Evolutionary conservation across 2,113 vertebrate species (phyloP).

Genomic region (Nycticryphes semicollaris): DNA sequence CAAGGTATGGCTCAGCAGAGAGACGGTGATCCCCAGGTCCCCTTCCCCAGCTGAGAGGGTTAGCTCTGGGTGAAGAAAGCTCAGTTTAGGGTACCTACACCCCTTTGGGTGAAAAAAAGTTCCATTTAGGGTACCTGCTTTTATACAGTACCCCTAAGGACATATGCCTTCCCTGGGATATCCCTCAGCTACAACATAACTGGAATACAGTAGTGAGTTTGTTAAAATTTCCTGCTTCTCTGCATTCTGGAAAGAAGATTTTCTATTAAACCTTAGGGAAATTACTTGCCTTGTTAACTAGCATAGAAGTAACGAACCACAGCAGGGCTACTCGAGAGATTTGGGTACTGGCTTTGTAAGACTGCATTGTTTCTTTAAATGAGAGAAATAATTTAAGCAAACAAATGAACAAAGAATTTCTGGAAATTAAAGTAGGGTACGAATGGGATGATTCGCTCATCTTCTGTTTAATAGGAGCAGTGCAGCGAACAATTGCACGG

Average conservation of each 20-base stretch:
- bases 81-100: background rate
- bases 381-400: conserved; percentile 62
- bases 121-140: background rate
- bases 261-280: conserved; percentile 57
- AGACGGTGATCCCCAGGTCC: background rate
- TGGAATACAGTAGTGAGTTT: background rate
- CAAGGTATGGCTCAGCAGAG: background rate
- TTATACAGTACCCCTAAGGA: background rate
- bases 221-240: background rate
- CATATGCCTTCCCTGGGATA: background rate
- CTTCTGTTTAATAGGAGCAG: conserved; percentile 15
- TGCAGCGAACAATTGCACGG: conserved; percentile 36
- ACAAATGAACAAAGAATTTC: conserved; percentile 57
- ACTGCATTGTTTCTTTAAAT: conserved; percentile 60
- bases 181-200: background rate
- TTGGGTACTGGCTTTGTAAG: conserved; percentile 7
- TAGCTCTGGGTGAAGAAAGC: background rate
- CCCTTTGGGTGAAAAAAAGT: background rate
- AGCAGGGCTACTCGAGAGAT: conserved; percentile 42
- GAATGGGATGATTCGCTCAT: conserved; percentile 41
- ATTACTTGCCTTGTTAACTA: conserved; percentile 50
- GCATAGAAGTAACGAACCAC: conserved; percentile 26
- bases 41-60: background rate
- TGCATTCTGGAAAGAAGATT: conserved; percentile 14
- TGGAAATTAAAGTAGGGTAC: conserved; percentile 47